phyloP scores from a whole-genome alignment of 2,888 invertebrate species.

The Zhuqinia jingwanae region DNA sequence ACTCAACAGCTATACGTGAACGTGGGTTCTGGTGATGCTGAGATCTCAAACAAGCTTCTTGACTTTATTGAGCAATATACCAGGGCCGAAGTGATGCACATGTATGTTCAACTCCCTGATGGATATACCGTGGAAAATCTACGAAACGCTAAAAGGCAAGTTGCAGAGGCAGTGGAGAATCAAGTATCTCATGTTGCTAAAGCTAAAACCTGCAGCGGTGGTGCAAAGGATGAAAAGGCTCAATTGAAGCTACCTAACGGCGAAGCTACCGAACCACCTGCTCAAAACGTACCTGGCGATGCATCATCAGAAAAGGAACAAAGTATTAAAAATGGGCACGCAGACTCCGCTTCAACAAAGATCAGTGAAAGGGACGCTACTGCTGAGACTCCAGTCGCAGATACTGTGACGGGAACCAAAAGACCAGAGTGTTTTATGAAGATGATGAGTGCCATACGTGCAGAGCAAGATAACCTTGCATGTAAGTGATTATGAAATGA shows the following conservation, averaged over 20 bases:
- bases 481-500: neutral
- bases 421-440: conserved; percentile 10
- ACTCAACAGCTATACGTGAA: conserved; percentile 68
- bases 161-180: neutral
- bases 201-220: neutral
- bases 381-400: neutral
- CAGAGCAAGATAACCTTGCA: conserved; percentile 30
- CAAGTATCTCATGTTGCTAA: neutral
- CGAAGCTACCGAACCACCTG: neutral
- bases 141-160: neutral
- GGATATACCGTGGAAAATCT: conserved; percentile 32
- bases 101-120: conserved; percentile 63
- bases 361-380: neutral
- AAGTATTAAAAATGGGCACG: neutral
- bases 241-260: conserved; percentile 3
- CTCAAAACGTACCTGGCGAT: neutral
- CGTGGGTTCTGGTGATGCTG: conserved; percentile 14
- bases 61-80: conserved; percentile 69
- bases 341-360: neutral
- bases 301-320: conserved; percentile 7
- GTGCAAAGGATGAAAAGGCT: too few relatives aligned
- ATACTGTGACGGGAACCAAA: neutral
- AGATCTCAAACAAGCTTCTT: conserved; percentile 33
- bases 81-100: conserved; percentile 54
- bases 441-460: conserved; percentile 4